These are phyloP conservation scores for Smittia aterrima DNA, from an alignment of 2,888 invertebrate genomes.

Conservation along the genomic window DNA sequence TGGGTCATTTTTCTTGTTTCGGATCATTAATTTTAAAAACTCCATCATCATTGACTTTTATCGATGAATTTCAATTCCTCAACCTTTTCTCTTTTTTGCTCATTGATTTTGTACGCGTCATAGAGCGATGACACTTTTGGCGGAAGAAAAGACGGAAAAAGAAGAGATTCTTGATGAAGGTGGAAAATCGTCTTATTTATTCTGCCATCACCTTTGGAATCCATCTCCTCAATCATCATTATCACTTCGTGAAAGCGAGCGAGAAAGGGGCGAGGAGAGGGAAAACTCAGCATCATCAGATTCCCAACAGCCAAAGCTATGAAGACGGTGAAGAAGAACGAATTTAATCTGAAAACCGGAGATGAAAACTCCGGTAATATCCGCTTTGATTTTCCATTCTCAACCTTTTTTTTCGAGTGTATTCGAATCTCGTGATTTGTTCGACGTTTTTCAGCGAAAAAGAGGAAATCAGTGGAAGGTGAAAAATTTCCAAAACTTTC, in stretches of 20 bases:
- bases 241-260: background rate
- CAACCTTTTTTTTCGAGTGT: background rate
- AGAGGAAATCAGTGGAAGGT: background rate
- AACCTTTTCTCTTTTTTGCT: too few relatives aligned
- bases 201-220: conserved; percentile 21
- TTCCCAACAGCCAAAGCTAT: background rate
- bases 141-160: conserved; percentile 14
- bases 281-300: conserved; percentile 31
- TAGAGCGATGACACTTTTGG: conserved; percentile 25
- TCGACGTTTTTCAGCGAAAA: background rate
- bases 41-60: background rate
- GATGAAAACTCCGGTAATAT: conserved; percentile 40
- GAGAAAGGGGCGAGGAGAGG: background rate
- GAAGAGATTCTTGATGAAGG: conserved; percentile 38
- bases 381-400: conserved; percentile 35
- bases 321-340: conserved; percentile 17
- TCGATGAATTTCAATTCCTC: background rate
- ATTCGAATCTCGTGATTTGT: conserved; percentile 18
- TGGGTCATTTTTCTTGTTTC: conserved; percentile 21
- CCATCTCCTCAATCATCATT: conserved; percentile 39
- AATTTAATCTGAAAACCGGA: conserved; percentile 42
- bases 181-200: conserved; percentile 32
- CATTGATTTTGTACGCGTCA: background rate
- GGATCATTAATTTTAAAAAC: conserved; percentile 7
- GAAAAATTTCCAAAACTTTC: background rate